Percentiles rank a stretch among this genome's conserved stretches.
Conservation (phyloP, 2,888 invertebrate genomes). For the Xestia rhomboidea region DNA sequence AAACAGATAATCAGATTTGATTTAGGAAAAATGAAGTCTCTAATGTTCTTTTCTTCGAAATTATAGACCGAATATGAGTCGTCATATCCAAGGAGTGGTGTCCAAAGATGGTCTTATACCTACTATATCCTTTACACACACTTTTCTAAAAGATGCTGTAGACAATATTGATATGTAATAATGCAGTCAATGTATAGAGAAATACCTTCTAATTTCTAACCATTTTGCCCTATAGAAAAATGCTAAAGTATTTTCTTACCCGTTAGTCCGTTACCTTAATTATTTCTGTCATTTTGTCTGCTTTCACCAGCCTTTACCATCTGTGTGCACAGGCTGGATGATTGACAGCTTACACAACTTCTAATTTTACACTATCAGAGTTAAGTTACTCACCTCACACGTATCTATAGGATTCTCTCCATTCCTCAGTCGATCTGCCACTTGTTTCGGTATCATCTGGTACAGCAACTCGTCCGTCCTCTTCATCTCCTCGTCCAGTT, state of each 20-base stretch:
- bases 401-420: conserved; percentile 99
- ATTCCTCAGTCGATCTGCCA: conserved; percentile 97
- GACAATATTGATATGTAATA: background rate
- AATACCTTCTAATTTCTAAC: background rate
- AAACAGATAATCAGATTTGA: background rate
- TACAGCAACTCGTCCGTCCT: conserved; percentile 98
- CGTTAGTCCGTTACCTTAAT: too few relatives aligned
- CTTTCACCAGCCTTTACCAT: background rate
- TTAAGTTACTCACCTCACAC: conserved; percentile 94
- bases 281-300: background rate
- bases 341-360: background rate
- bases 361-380: background rate
- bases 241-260: background rate
- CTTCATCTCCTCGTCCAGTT: conserved; percentile 98
- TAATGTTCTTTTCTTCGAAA: background rate
- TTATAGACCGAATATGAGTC: background rate
- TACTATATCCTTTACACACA: background rate
- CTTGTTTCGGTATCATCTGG: conserved; percentile 99
- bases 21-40: background rate
- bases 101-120: background rate
- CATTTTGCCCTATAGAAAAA: background rate
- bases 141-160: background rate
- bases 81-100: background rate
- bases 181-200: background rate
- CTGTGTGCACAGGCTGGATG: too few relatives aligned